These are phyloP conservation scores for Rhagium mordax DNA, from an alignment of 2,888 invertebrate genomes.

Conservation along the genomic window DNA sequence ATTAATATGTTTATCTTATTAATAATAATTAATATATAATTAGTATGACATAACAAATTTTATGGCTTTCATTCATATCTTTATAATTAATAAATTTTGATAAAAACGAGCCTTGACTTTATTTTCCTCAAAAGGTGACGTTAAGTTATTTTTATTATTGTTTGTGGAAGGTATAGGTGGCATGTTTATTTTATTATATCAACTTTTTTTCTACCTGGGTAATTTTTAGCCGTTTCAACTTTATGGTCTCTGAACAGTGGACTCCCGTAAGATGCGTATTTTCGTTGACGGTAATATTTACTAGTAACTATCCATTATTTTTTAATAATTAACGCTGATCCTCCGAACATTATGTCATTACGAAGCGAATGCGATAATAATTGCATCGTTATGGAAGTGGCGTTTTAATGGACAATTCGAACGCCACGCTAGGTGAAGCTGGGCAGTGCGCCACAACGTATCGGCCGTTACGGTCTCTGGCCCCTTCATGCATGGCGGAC, in stretches of 20 bases:
- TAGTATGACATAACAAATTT: not conserved
- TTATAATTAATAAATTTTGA: conserved; percentile 6
- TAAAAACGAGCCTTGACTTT: not conserved
- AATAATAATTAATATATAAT: not conserved
- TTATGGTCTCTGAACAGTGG: not conserved
- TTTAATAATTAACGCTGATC: not conserved
- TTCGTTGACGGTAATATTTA: not conserved
- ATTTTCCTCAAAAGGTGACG: not conserved
- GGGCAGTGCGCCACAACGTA: conserved; percentile 45
- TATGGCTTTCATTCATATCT: not conserved
- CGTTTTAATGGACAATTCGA: conserved; percentile 41
- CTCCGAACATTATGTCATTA: not conserved
- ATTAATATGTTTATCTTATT: not conserved
- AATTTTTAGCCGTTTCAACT: conserved; percentile 5
- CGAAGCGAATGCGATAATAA: conserved; percentile 1
- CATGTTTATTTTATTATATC: conserved; percentile 21
- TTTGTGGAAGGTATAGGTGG: conserved; percentile 1
- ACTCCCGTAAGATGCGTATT: conserved; percentile 7
- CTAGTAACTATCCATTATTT: not conserved
- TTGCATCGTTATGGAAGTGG: conserved; percentile 13
- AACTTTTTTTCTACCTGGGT: conserved; percentile 30
- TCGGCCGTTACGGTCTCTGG: conserved; percentile 49
- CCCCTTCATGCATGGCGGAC: conserved; percentile 51
- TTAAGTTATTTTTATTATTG: conserved; percentile 26
- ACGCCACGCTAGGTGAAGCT: conserved; percentile 43